Conservation (phyloP, 2,888 invertebrate genomes). For the Antitype chi region DNA sequence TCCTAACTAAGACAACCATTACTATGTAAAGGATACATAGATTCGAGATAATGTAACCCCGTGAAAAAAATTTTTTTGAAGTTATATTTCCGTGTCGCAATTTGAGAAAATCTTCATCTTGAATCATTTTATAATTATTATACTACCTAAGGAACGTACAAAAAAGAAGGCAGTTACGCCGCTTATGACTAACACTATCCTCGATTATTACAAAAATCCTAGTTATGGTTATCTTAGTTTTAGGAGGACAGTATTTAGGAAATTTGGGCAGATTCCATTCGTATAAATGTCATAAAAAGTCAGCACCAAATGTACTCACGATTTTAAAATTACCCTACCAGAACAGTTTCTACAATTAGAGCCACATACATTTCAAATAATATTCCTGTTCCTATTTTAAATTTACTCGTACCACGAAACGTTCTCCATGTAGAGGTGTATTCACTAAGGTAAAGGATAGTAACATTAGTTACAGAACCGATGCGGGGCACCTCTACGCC, state of each 20-base stretch:
- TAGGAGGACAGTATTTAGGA: too few relatives aligned
- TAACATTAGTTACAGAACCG: constrained; percentile 45
- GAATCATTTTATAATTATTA: too few relatives aligned
- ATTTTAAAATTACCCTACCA: background rate
- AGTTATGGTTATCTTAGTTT: too few relatives aligned
- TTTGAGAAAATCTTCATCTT: too few relatives aligned
- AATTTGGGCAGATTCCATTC: background rate
- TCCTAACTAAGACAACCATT: too few relatives aligned
- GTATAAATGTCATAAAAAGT: constrained; percentile 14
- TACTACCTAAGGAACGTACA: background rate
- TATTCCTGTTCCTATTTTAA: constrained; percentile 32
- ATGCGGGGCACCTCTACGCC: constrained; percentile 58
- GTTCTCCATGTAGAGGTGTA: constrained; percentile 38
- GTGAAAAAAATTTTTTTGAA: too few relatives aligned
- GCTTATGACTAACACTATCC: background rate
- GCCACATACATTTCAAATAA: constrained; percentile 5
- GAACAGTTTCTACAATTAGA: constrained; percentile 14
- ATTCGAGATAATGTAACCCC: too few relatives aligned
- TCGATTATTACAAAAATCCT: too few relatives aligned
- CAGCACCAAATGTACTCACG: constrained; percentile 1
- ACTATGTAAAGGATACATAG: too few relatives aligned
- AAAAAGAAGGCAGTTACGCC: background rate
- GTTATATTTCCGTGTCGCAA: too few relatives aligned
- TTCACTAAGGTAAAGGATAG: constrained; percentile 46
- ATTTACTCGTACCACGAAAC: constrained; percentile 13